Base-by-base conservation (phyloP, 1,140 invertebrate genomes). In the Musca vetustissima region DNA sequence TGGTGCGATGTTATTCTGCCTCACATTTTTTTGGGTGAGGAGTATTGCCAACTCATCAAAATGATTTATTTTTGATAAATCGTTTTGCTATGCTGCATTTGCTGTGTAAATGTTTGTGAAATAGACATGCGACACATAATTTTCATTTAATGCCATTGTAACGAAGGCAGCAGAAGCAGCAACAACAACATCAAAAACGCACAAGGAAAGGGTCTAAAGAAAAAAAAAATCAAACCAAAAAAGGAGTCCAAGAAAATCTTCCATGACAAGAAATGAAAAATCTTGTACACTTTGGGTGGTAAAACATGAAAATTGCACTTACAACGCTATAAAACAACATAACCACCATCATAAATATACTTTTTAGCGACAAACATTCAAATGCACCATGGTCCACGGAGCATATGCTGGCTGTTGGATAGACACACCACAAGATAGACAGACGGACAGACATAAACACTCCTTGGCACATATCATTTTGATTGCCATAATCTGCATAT, bases 51-150 rank as follows among this genome's bases (percentile, higher is more conserved):
- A 69, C 68, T 76, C 75, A 73, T 80, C 72, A 77, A 77, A 75
- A 80, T 80, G 78, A 80, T 80, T 80, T 78, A 80, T 80, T 78
- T 78, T 80, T 80, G 78, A 80, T 80, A 80, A 80, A 80, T 80
- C 76, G 70, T 72, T 72, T 68, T 67, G 71, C 43, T 76, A 50
- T 49, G 49, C 57, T 61, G 57, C 57, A 61, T 61, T 61, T 61
- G 57, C 57, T 61, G 57, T 61, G 48, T 65, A 50, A 65, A 50
- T 65, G 64, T 50, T 50, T 24, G 64, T 50, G 64, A 49, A 50
- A 65, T 65, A 49, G 43, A 65, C 64, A 49, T 50, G 15, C 43
- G 43, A 65, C 57, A 61, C 57, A 61, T 36, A 61, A 61, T 61
- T 61, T 61, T 43, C 57, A 43, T 65, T 50, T n/a, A 50, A 65